Conservation (phyloP, 2,113 vertebrate species). For the Thymallus thymallus region DNA sequence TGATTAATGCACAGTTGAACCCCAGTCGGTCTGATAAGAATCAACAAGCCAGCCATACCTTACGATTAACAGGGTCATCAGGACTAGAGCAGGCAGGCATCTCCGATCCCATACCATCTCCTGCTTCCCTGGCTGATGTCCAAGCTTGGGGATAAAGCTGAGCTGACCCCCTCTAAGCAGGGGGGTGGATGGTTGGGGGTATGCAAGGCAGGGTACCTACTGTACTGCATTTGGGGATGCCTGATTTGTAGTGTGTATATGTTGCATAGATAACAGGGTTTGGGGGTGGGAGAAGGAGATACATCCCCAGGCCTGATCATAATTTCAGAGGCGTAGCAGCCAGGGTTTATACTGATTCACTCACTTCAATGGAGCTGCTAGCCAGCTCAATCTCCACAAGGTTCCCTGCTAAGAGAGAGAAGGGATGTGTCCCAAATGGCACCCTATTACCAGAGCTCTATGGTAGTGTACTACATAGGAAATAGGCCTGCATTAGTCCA, state of each 20-base stretch:
- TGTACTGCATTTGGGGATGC: neutral
- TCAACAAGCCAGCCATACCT: constrained; percentile 3
- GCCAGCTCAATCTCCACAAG: no score
- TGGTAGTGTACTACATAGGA: no score
- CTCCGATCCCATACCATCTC: constrained; percentile 10
- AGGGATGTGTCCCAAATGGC: no score
- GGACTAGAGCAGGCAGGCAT: no score
- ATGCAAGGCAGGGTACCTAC: no score
- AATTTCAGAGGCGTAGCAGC: neutral
- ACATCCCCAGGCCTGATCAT: neutral
- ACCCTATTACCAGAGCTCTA: no score
- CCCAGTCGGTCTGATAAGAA: constrained; percentile 1
- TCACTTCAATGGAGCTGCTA: no score
- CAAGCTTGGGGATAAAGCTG: neutral
- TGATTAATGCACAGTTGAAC: constrained; percentile 39
- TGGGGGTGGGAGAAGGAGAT: neutral
- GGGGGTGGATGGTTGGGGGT: neutral
- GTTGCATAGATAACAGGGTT: neutral
- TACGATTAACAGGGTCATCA: constrained; percentile 6
- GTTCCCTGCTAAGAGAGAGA: no score
- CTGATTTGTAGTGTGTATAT: neutral
- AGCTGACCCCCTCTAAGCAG: neutral
- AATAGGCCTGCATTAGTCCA: no score
- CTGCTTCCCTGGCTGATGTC: constrained; percentile 17
- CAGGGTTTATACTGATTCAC: neutral